Conservation (phyloP, 64 coral and sea anemone genomes). For the Anthopleura sola region DNA sequence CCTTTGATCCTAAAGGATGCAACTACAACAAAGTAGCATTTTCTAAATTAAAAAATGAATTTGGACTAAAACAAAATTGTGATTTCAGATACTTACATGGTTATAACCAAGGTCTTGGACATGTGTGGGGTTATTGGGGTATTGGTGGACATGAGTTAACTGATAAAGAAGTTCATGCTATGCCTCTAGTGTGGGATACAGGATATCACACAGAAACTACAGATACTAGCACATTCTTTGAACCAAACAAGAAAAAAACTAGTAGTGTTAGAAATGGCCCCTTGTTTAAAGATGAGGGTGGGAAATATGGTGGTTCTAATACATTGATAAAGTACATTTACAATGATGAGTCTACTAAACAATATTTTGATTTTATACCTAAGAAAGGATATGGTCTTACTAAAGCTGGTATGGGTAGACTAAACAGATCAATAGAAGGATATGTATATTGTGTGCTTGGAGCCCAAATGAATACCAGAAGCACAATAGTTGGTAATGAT, state of each 20-base stretch:
- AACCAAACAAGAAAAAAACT: neutral
- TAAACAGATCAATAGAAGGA: conserved; percentile 28
- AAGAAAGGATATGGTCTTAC: neutral
- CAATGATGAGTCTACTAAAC: too few relatives aligned
- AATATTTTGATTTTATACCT: neutral
- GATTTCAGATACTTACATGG: neutral
- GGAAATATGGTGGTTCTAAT: neutral
- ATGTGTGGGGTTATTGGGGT: conserved; percentile 4
- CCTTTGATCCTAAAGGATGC: neutral
- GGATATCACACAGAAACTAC: too few relatives aligned
- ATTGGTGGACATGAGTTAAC: too few relatives aligned
- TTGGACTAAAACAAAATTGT: neutral
- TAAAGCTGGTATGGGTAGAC: neutral
- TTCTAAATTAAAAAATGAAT: neutral
- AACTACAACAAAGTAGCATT: neutral
- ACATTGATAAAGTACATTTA: too few relatives aligned
- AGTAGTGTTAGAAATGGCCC: too few relatives aligned
- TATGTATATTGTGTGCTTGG: conserved; percentile 42
- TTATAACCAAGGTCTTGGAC: too few relatives aligned
- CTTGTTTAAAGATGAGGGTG: conserved; percentile 14
- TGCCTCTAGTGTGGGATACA: too few relatives aligned
- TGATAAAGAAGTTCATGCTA: too few relatives aligned
- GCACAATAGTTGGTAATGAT: neutral
- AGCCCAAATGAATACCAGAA: too few relatives aligned
- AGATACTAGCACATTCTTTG: neutral